These are phyloP conservation scores for Polylopha cassiicola DNA, from an alignment of 2,888 invertebrate species.

Conservation along the genomic window DNA sequence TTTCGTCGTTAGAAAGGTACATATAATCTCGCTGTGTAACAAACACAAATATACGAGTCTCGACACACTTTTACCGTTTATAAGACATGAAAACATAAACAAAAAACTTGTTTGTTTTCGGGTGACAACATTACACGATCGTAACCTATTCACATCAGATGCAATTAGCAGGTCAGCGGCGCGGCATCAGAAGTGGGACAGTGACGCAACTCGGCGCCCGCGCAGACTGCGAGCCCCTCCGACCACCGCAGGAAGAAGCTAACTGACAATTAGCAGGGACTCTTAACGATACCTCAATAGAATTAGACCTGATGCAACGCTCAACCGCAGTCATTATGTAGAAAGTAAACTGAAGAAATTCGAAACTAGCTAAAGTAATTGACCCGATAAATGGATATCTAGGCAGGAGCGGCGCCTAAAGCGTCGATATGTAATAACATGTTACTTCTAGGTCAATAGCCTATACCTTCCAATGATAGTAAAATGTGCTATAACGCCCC, in stretches of 20 bases:
- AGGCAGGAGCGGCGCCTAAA: constrained; percentile 43
- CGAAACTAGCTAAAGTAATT: constrained; percentile 47
- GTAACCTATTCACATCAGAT: constrained; percentile 58
- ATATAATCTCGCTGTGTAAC: constrained; percentile 4
- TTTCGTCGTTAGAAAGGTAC: constrained; percentile 19
- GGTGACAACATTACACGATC: constrained; percentile 52
- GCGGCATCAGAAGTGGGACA: constrained; percentile 51
- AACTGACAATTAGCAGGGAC: constrained; percentile 49
- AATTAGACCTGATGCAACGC: constrained; percentile 25
- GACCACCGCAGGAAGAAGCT: constrained; percentile 35
- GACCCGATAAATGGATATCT: constrained; percentile 48
- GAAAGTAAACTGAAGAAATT: constrained; percentile 60
- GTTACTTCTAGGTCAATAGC: constrained; percentile 65
- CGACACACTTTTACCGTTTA: constrained; percentile 58
- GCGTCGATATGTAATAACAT: constrained; percentile 48
- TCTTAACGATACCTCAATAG: constrained; percentile 27
- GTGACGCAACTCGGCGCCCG: constrained; percentile 47
- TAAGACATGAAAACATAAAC: constrained; percentile 37
- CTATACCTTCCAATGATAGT: constrained; percentile 54
- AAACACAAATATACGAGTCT: constrained; percentile 2
- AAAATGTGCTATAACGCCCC: constrained; percentile 42
- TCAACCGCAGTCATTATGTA: constrained; percentile 39
- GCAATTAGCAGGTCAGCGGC: constrained; percentile 63
- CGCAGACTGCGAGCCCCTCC: constrained; percentile 32
- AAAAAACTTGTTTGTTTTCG: constrained; percentile 37